These are phyloP conservation scores for Acleris holmiana DNA, from an alignment of 2,888 invertebrate genomes.

Conservation along the genomic window DNA sequence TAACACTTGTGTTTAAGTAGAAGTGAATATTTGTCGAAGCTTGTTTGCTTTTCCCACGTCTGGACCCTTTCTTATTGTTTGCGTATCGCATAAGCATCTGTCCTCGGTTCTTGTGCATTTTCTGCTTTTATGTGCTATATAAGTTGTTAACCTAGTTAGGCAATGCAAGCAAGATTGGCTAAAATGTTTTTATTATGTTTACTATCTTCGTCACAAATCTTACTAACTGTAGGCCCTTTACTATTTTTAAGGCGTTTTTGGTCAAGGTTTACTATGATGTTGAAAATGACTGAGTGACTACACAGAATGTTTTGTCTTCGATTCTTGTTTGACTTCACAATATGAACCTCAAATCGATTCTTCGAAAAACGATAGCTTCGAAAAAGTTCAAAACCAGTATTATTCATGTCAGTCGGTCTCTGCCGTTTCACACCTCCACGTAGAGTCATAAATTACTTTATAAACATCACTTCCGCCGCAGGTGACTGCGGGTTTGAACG, in stretches of 20 bases:
- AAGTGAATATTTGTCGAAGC: constrained; percentile 51
- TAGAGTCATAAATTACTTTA: constrained; percentile 22
- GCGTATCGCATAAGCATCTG: constrained; percentile 38
- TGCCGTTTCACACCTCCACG: constrained; percentile 30
- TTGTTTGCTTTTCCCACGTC: constrained; percentile 64
- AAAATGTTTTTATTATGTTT: constrained; percentile 5
- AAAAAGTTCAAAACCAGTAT: constrained; percentile 29
- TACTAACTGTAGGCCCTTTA: background rate
- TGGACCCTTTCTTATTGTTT: constrained; percentile 53
- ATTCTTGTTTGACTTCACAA: background rate
- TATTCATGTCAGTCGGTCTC: constrained; percentile 29
- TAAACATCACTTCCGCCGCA: constrained; percentile 33
- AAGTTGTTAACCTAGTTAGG: constrained; percentile 19
- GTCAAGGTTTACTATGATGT: background rate
- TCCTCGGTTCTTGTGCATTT: constrained; percentile 16
- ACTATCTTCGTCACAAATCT: background rate
- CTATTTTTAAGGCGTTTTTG: background rate
- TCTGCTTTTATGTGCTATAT: constrained; percentile 7
- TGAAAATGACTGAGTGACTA: too few relatives aligned
- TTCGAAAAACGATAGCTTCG: constrained; percentile 21
- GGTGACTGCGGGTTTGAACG: constrained; percentile 17
- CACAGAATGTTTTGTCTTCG: too few relatives aligned
- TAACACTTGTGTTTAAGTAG: constrained; percentile 44
- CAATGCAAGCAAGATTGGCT: constrained; percentile 10
- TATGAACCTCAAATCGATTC: constrained; percentile 1